A percentile compares a stretch with the other conserved stretches of the same genome.
phyloP scores from a whole-genome alignment of 1,140 invertebrate genomes.

The Meloidogyne hapla region DNA sequence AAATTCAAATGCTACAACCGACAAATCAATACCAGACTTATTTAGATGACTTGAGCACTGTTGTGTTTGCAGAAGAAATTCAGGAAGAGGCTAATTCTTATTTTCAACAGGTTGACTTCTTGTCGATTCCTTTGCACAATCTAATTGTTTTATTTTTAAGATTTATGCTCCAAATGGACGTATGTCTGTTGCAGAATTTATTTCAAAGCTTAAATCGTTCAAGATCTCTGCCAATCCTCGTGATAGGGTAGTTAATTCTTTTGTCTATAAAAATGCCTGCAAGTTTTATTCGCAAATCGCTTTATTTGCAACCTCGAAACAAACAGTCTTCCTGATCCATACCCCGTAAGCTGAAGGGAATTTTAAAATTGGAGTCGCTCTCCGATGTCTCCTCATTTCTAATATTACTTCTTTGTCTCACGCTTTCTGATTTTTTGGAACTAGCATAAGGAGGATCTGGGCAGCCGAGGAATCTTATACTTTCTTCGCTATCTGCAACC shows the following conservation, averaged over 20 bases:
- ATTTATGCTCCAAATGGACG: constrained; percentile 49
- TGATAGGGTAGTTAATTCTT: constrained; percentile 42
- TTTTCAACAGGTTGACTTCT: constrained; percentile 46
- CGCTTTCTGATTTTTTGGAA: too few species aligned
- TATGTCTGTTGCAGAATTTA: constrained; percentile 47
- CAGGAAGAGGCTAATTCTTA: constrained; percentile 52
- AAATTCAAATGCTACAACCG: constrained; percentile 1
- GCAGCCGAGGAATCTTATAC: too few species aligned
- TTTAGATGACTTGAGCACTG: constrained; percentile 45
- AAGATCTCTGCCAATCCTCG: constrained; percentile 27
- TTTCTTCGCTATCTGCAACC: too few species aligned
- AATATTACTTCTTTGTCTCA: too few species aligned
- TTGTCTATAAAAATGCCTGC: not conserved
- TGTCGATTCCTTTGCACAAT: constrained; percentile 4
- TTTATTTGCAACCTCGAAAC: too few species aligned
- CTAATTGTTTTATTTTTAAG: constrained; percentile 28
- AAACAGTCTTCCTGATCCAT: too few species aligned
- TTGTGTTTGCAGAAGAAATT: constrained; percentile 43
- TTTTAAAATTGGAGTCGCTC: too few species aligned
- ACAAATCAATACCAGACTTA: constrained; percentile 3
- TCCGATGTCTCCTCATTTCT: too few species aligned
- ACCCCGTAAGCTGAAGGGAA: too few species aligned
- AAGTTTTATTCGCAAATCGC: too few species aligned
- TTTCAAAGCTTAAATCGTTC: constrained; percentile 46
- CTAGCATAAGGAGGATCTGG: too few species aligned